Conservation (phyloP, 64 coral and sea anemone species). For the Astreopora myriophthalma region DNA sequence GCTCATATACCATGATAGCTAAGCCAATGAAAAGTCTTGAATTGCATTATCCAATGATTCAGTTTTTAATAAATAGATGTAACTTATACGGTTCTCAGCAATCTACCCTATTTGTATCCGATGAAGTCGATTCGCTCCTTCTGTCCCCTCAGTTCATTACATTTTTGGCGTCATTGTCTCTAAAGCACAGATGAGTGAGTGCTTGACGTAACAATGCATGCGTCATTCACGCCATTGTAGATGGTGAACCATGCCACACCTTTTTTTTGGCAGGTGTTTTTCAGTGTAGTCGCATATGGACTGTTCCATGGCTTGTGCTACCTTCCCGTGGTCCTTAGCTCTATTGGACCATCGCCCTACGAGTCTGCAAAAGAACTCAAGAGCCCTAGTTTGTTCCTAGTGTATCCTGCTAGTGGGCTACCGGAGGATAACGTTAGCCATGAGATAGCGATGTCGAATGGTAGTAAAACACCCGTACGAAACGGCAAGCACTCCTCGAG, state of each 20-base stretch:
- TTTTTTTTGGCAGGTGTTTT: conserved; percentile 71
- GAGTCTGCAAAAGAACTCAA: conserved; percentile 65
- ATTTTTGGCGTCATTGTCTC: too few species aligned
- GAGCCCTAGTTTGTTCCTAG: conserved; percentile 26
- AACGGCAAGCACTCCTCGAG: not conserved
- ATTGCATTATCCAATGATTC: too few species aligned
- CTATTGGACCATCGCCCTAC: conserved; percentile 81
- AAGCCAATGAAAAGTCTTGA: too few species aligned
- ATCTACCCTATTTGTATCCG: too few species aligned
- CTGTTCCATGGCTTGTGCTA: conserved; percentile 89
- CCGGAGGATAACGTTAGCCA: conserved; percentile 55
- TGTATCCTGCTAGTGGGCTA: conserved; percentile 18
- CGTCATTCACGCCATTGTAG: not conserved
- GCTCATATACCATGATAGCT: too few species aligned
- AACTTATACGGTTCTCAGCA: too few species aligned
- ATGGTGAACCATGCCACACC: not conserved
- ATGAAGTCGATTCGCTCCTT: too few species aligned
- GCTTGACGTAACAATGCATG: too few species aligned
- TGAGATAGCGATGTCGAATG: conserved; percentile 51
- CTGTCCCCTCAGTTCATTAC: too few species aligned
- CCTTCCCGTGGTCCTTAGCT: conserved; percentile 83
- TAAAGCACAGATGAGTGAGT: too few species aligned
- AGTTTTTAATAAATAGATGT: too few species aligned
- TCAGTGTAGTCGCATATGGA: conserved; percentile 82
- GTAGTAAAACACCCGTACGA: conserved; percentile 8